Conservation (phyloP, 2,797 vertebrate species). For the Sylvia borin region DNA sequence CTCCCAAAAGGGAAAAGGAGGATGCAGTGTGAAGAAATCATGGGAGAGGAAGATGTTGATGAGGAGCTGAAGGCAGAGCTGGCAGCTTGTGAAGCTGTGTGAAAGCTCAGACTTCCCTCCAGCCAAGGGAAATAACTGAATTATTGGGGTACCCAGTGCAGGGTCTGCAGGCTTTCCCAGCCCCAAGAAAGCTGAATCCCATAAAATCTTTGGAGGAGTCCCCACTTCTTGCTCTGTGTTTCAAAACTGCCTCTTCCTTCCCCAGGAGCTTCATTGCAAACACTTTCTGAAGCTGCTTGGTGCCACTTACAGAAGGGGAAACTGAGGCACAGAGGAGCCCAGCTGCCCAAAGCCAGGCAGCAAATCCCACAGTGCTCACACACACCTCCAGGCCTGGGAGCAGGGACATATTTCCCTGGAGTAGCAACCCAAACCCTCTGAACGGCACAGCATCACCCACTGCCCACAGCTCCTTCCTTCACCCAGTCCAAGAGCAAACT, state of each 20-base stretch:
- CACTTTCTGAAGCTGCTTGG: rapidly evolving
- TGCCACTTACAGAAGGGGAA: background rate
- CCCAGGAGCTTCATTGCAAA: background rate
- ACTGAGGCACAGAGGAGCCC: background rate
- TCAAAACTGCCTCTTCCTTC: background rate
- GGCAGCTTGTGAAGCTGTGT: background rate
- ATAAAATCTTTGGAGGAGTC: background rate
- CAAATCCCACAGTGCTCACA: background rate
- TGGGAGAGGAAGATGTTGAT: background rate
- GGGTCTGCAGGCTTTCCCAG: background rate
- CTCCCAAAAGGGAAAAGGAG: background rate
- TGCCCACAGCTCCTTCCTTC: rapidly evolving
- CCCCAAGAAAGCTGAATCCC: background rate
- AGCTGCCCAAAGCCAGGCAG: background rate
- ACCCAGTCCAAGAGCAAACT: rapidly evolving
- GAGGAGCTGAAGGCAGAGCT: background rate
- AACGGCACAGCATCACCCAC: background rate
- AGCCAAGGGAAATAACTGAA: background rate
- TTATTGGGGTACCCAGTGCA: background rate
- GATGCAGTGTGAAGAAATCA: background rate
- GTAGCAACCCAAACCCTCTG: background rate
- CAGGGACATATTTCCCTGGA: background rate
- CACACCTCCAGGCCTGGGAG: background rate
- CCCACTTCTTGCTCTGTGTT: background rate
- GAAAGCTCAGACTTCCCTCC: background rate